These are phyloP conservation scores for Pogoniulus pusillus DNA, from an alignment of 2,797 vertebrate species.

Conservation along the genomic window DNA sequence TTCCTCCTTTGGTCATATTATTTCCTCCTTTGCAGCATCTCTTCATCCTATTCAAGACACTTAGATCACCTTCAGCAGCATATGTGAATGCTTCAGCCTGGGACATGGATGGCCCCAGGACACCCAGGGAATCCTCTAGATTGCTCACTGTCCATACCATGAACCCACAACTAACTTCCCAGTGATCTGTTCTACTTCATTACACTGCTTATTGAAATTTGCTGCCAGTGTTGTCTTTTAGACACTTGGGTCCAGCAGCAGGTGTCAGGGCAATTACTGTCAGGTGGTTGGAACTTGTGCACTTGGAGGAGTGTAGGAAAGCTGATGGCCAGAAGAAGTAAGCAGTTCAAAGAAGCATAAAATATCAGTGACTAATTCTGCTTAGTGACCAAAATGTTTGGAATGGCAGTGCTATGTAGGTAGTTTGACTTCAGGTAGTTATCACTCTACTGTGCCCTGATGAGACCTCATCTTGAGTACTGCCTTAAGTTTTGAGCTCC, in stretches of 20 bases:
- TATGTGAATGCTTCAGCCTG: not conserved
- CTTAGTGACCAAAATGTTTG: not conserved
- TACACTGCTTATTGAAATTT: not conserved
- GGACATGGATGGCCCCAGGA: not conserved
- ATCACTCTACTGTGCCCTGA: not conserved
- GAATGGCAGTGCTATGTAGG: not conserved
- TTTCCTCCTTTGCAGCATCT: not conserved
- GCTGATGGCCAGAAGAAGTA: not conserved
- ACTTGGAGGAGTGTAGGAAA: not conserved
- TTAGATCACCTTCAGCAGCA: not conserved
- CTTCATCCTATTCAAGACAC: not conserved
- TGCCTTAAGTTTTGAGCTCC: no score
- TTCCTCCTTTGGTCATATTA: not conserved
- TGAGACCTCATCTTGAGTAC: no score
- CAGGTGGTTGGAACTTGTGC: not conserved
- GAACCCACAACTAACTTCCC: not conserved
- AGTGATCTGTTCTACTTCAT: not conserved
- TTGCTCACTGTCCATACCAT: not conserved
- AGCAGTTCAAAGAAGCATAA: not conserved
- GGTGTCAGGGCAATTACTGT: constrained; percentile 36
- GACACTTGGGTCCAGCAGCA: not conserved
- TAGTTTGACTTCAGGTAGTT: not conserved
- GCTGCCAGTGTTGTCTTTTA: not conserved
- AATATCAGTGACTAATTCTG: not conserved
- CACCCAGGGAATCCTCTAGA: not conserved